phyloP scores from a whole-genome alignment of 2,888 invertebrate species.

The Polymixis flavicincta region DNA sequence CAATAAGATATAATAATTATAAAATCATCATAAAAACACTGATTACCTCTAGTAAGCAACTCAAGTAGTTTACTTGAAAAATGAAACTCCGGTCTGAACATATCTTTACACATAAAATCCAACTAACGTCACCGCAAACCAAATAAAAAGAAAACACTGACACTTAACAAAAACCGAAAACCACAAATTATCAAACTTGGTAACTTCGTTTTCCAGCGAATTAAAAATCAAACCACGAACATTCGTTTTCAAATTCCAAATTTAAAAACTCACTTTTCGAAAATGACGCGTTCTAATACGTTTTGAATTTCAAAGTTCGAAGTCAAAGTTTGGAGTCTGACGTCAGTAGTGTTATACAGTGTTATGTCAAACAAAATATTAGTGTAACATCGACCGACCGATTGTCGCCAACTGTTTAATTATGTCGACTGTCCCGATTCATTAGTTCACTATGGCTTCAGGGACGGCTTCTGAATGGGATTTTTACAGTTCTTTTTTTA shows the following conservation, averaged over 20 bases:
- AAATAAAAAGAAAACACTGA: constrained; percentile 20
- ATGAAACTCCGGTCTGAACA: constrained; percentile 86
- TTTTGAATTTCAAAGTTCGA: constrained; percentile 17
- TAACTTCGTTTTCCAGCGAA: too few species aligned
- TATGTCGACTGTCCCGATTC: constrained; percentile 88
- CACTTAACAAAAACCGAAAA: constrained; percentile 1
- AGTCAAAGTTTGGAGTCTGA: constrained; percentile 31
- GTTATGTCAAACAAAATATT: constrained; percentile 74
- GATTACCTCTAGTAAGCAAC: constrained; percentile 85
- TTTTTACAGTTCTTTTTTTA: constrained; percentile 30
- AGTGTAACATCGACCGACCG: constrained; percentile 80
- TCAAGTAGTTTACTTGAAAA: constrained; percentile 87
- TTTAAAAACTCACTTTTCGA: not conserved
- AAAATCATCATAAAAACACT: not conserved
- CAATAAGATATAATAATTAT: not conserved
- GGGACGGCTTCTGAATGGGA: constrained; percentile 76
- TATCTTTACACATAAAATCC: constrained; percentile 73
- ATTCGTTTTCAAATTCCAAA: not conserved
- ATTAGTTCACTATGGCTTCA: constrained; percentile 85
- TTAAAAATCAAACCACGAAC: not conserved
- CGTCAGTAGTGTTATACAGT: constrained; percentile 58
- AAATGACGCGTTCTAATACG: not conserved
- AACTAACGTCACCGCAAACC: constrained; percentile 14
- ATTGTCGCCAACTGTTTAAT: constrained; percentile 88
- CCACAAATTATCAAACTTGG: not conserved